These are phyloP conservation scores for Microplitis deprimator DNA, from an alignment of 2,888 invertebrate species.

Conservation along the genomic window DNA sequence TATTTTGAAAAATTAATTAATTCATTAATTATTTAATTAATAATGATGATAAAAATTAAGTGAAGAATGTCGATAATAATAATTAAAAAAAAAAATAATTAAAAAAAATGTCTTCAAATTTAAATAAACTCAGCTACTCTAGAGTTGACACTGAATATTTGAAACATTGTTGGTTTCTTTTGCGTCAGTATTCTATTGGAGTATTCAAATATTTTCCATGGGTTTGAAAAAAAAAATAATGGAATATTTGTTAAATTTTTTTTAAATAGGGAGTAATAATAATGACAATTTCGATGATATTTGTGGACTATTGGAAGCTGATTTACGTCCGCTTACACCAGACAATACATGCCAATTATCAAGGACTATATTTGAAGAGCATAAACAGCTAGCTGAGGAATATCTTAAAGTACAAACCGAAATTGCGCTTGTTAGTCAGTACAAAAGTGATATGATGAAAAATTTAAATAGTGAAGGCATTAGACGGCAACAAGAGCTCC, in stretches of 20 bases:
- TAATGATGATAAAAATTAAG: background rate
- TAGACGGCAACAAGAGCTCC: slow-evolving; percentile 77
- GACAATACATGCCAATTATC: slow-evolving; percentile 84
- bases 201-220: slow-evolving; percentile 4
- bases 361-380: slow-evolving; percentile 88
- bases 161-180: slow-evolving; percentile 61
- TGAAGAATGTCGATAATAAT: background rate
- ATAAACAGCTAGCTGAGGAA: slow-evolving; percentile 89
- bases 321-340: slow-evolving; percentile 87
- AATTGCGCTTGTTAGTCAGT: slow-evolving; percentile 84
- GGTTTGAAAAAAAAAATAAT: background rate
- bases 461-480: slow-evolving; percentile 73
- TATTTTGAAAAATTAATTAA: background rate
- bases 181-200: slow-evolving; percentile 59
- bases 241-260: background rate
- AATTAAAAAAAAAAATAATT: background rate
- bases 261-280: slow-evolving; percentile 58
- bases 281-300: slow-evolving; percentile 76
- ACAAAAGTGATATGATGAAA: slow-evolving; percentile 81
- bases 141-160: slow-evolving; percentile 54
- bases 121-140: slow-evolving; percentile 35
- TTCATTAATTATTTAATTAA: background rate
- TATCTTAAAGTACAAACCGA: slow-evolving; percentile 92
- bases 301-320: slow-evolving; percentile 85
- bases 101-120: slow-evolving; percentile 23